These are phyloP conservation scores for Otolemur garnettii DNA, from an alignment of 2,113 vertebrate genomes.

Conservation along the genomic window DNA sequence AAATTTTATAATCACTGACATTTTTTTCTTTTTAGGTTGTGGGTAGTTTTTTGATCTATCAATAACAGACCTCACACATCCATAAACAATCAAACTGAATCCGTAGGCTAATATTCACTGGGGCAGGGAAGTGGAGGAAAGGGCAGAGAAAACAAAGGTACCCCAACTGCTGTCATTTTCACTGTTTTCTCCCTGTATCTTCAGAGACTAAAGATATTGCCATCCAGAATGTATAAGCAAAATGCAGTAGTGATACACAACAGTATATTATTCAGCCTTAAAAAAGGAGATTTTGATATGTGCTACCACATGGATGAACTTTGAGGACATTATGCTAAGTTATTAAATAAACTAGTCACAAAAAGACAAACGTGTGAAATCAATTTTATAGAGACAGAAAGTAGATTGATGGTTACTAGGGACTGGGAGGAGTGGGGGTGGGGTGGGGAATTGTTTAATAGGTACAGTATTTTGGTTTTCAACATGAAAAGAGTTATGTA, in stretches of 20 bases:
- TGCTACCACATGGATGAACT: neutral
- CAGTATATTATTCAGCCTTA: neutral
- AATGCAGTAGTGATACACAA: neutral
- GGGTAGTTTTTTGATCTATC: neutral
- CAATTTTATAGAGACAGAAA: neutral
- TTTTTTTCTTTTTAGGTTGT: neutral
- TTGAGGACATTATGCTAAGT: neutral
- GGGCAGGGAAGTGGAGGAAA: neutral
- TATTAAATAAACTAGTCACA: neutral
- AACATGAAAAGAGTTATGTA: neutral
- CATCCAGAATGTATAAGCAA: neutral
- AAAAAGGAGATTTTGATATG: neutral
- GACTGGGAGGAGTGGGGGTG: neutral
- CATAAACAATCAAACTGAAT: neutral
- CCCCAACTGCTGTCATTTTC: neutral
- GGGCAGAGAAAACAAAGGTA: neutral
- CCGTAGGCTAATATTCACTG: neutral
- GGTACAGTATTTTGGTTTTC: neutral
- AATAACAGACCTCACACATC: neutral
- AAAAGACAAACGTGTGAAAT: neutral
- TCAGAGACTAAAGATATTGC: neutral
- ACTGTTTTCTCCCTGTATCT: constrained; percentile 30
- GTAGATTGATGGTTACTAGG: neutral
- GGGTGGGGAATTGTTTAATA: neutral
- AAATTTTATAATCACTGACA: neutral